A percentile compares a stretch with the other conserved stretches of the same genome.
These are phyloP conservation scores for Isichthys henryi DNA, from an alignment of 2,113 vertebrate species.

Conservation along the genomic window DNA sequence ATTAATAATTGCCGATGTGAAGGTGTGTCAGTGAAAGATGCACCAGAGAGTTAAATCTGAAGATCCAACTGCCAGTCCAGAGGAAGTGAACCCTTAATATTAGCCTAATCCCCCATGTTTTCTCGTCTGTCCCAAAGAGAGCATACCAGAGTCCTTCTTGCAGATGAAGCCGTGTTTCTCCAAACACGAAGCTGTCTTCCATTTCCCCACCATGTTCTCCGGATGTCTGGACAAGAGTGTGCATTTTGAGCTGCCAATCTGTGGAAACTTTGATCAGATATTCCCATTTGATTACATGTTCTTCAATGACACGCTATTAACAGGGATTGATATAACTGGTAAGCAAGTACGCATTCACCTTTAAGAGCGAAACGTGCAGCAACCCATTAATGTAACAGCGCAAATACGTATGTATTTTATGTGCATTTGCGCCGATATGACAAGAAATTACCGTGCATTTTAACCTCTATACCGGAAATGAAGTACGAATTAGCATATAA, in stretches of 20 bases:
- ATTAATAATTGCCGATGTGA: neutral
- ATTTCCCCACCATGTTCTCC: neutral
- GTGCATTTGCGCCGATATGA: no score
- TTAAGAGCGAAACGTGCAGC: no score
- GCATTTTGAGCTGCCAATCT: neutral
- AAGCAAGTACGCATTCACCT: no score
- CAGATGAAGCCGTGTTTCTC: neutral
- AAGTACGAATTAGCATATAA: no score
- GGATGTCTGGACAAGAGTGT: neutral
- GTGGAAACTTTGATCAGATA: neutral
- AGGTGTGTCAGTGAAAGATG: neutral
- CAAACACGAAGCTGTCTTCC: neutral
- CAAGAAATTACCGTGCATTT: no score
- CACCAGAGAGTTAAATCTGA: neutral
- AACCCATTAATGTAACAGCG: no score
- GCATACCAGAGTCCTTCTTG: neutral
- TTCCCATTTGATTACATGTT: neutral
- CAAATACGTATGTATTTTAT: no score
- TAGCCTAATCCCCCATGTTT: neutral
- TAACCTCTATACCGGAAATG: no score
- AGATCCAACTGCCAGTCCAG: neutral
- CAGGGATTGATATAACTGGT: no score
- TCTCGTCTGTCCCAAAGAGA: neutral
- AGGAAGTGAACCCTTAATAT: neutral
- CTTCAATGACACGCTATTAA: neutral